Conservation (phyloP, 2,113 vertebrate genomes). For the Phyllostomus discolor region DNA sequence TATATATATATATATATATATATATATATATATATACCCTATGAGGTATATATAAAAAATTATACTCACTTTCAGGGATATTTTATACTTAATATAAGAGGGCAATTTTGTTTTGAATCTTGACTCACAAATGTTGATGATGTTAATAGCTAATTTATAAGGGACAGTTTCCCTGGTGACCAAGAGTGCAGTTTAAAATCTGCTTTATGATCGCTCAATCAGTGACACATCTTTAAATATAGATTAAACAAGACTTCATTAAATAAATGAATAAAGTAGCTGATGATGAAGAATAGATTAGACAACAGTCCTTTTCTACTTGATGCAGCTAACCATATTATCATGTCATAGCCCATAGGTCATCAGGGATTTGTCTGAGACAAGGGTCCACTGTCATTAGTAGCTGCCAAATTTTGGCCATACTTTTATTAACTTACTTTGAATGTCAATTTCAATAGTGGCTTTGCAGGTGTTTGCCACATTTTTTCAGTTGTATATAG, state of each 20-base stretch:
- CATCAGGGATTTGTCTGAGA: neutral
- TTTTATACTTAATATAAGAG: neutral
- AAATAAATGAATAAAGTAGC: slow-evolving; percentile 11
- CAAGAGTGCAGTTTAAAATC: slow-evolving; percentile 8
- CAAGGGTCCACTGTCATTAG: slow-evolving; percentile 6
- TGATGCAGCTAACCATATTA: neutral
- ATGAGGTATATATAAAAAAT: neutral
- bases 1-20: neutral
- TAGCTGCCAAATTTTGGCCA: neutral
- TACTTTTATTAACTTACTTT: neutral
- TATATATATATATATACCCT: too few species aligned
- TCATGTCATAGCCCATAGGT: neutral
- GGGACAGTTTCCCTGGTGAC: neutral
- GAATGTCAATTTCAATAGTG: neutral
- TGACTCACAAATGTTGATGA: neutral
- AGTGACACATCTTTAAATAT: slow-evolving; percentile 27
- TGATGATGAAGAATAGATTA: slow-evolving; percentile 20
- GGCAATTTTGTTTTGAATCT: neutral
- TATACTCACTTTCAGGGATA: neutral
- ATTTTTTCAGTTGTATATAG: neutral
- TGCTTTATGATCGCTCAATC: neutral
- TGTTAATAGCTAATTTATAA: slow-evolving; percentile 24
- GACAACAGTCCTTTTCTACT: neutral
- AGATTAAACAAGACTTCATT: slow-evolving; percentile 37
- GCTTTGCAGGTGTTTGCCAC: neutral